phyloP scores from a whole-genome alignment of 2,797 vertebrate species.

The Chelonia mydas region DNA sequence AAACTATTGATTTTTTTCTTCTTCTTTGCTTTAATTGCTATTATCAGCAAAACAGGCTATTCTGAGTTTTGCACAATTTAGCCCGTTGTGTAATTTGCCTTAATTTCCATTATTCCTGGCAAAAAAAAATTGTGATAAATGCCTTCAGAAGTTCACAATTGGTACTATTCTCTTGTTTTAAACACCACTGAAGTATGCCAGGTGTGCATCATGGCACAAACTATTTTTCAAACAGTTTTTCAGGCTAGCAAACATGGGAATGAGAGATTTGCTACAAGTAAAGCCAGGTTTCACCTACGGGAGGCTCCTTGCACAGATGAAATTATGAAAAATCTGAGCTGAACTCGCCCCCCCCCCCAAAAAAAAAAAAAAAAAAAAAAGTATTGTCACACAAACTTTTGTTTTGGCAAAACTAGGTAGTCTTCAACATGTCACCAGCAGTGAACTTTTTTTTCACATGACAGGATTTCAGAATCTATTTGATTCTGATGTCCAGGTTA shows the following conservation, averaged over 20 bases:
- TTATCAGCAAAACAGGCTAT: neutral
- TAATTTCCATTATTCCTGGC: neutral
- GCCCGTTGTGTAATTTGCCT: neutral
- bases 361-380: too few species aligned
- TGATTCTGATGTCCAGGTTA: neutral
- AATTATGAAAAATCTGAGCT: neutral
- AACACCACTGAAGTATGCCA: neutral
- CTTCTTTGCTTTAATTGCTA: rapidly evolving
- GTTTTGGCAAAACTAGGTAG: neutral
- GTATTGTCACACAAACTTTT: neutral
- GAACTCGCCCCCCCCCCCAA: neutral
- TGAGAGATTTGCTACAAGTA: neutral
- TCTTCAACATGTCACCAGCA: neutral
- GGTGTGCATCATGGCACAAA: neutral
- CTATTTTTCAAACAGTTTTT: neutral
- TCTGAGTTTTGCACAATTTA: neutral
- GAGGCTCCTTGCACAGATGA: neutral
- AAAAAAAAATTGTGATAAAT: neutral
- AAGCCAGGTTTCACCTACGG: neutral
- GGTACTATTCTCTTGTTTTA: neutral
- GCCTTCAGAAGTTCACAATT: neutral
- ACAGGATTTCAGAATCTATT: neutral
- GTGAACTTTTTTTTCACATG: neutral
- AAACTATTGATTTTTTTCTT: neutral
- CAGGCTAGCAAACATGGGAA: neutral